Conservation (phyloP, 2,888 invertebrate species). For the Criorhina ranunculi region DNA sequence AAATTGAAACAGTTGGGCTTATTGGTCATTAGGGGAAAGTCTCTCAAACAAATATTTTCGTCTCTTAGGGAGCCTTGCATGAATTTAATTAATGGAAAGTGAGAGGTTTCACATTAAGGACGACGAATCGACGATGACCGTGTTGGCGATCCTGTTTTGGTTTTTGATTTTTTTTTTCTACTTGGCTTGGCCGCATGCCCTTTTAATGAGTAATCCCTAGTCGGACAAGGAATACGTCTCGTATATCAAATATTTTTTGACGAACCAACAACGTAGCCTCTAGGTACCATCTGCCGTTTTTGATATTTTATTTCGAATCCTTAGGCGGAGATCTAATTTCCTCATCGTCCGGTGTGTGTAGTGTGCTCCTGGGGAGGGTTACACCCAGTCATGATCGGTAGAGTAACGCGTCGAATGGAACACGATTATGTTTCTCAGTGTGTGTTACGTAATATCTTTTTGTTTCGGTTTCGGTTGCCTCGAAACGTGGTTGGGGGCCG, state of each 20-base stretch:
- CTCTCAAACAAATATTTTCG: constrained; percentile 35
- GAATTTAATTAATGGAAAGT: constrained; percentile 72
- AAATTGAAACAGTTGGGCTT: constrained; percentile 57
- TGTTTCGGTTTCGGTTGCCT: constrained; percentile 6
- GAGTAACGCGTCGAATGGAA: constrained; percentile 4
- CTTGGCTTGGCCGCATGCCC: constrained; percentile 62
- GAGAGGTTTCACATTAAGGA: constrained; percentile 57
- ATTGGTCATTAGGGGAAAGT: constrained; percentile 57
- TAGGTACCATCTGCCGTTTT: constrained; percentile 70
- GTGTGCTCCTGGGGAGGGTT: constrained; percentile 53
- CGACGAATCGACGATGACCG: not conserved
- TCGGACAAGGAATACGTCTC: constrained; percentile 63
- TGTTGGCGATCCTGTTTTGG: constrained; percentile 58
- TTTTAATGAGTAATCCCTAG: constrained; percentile 69
- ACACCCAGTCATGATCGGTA: constrained; percentile 50
- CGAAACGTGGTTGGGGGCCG: constrained; percentile 18
- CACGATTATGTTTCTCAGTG: constrained; percentile 42
- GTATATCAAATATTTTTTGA: constrained; percentile 53
- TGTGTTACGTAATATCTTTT: constrained; percentile 69
- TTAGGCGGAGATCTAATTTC: constrained; percentile 69
- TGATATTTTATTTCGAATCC: constrained; percentile 52
- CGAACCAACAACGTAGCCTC: no score
- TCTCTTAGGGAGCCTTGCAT: constrained; percentile 45
- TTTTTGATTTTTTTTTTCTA: constrained; percentile 45
- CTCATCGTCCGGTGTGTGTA: constrained; percentile 56